Evolutionary conservation across 2,113 vertebrate genomes (phyloP).

Genomic region (Podocnemis expansa): DNA sequence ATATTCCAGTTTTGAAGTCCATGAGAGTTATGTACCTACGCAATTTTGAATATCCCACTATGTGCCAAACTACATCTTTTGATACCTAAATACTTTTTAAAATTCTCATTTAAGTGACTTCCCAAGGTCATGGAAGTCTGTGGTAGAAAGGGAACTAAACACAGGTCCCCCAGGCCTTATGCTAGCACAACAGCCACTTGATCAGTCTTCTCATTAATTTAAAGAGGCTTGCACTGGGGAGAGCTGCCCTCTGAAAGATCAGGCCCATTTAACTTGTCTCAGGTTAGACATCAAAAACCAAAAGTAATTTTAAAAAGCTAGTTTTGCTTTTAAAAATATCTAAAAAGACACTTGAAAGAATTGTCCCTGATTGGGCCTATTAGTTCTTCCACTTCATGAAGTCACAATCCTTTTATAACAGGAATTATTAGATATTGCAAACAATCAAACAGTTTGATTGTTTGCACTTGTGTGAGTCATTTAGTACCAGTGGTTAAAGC

Average conservation of each 20-base stretch:
- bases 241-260: not conserved
- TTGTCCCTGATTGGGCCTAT: not conserved
- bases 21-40: too few relatives aligned
- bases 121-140: slow-evolving; percentile 35
- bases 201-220: slow-evolving; percentile 47
- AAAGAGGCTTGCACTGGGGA: slow-evolving; percentile 10
- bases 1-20: not conserved
- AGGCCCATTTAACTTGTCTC: slow-evolving; percentile 45
- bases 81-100: slow-evolving; percentile 1
- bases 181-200: slow-evolving; percentile 35
- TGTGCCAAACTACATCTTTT: not conserved
- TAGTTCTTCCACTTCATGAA: not conserved
- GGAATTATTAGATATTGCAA: slow-evolving; percentile 4
- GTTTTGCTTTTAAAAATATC: slow-evolving; percentile 24
- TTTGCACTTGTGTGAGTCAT: not conserved
- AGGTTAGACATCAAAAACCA: slow-evolving; percentile 52
- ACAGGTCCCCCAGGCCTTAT: slow-evolving; percentile 18
- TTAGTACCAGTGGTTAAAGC: too few relatives aligned
- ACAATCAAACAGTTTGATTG: not conserved
- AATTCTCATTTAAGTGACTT: not conserved
- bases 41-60: not conserved
- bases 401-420: not conserved
- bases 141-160: slow-evolving; percentile 37
- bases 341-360: not conserved
- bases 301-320: slow-evolving; percentile 53